phyloP scores from a whole-genome alignment of 1,140 invertebrate genomes.

The Temnothorax nylanderi region DNA sequence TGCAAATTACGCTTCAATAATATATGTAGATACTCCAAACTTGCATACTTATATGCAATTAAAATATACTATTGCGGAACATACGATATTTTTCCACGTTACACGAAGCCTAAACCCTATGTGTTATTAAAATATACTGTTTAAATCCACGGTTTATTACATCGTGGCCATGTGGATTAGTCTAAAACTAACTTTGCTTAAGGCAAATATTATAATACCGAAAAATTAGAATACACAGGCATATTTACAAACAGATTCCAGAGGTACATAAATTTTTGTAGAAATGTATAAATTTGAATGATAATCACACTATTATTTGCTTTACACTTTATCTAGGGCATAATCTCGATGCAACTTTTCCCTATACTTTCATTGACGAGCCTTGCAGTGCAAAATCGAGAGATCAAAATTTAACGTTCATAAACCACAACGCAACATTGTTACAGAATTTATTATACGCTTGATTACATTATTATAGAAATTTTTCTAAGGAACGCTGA shows the following conservation, averaged over 20 bases:
- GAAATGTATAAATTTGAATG: not conserved
- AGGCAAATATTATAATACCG: not conserved
- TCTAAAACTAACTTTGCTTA: not conserved
- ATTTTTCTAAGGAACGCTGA: constrained; percentile 8
- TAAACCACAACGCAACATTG: constrained; percentile 19
- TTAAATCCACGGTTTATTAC: not conserved
- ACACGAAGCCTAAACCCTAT: not conserved
- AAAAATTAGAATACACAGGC: not conserved
- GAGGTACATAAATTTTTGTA: not conserved
- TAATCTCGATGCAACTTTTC: not conserved
- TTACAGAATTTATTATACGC: not conserved
- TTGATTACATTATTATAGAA: constrained; percentile 25
- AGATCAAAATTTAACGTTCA: constrained; percentile 17
- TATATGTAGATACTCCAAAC: not conserved
- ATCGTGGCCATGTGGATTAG: not conserved
- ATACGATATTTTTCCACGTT: not conserved
- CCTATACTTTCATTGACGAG: not conserved
- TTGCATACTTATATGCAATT: constrained; percentile 1
- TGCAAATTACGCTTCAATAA: not conserved
- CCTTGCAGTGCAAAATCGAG: not conserved
- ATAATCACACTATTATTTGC: not conserved
- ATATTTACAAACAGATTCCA: constrained; percentile 7
- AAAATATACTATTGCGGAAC: not conserved
- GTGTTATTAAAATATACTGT: not conserved
- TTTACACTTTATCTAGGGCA: not conserved